A percentile compares a stretch with the other conserved stretches of the same genome.
Conservation (phyloP, 2,113 vertebrate genomes). For the Ranitomeya variabilis region DNA sequence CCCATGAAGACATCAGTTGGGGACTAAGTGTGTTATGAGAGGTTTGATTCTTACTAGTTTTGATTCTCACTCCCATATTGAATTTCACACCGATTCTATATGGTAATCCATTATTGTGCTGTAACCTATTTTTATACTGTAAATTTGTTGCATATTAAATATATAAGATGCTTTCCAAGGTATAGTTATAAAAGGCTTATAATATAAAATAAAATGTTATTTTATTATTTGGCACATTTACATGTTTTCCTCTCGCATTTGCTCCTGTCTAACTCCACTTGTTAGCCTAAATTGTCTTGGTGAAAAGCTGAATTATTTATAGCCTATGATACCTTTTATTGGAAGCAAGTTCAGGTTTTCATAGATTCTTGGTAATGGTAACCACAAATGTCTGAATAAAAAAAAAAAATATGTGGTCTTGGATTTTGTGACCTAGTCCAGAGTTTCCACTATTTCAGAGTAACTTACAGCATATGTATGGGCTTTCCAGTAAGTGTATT, state of each 20-base stretch:
- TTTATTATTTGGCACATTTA: slow-evolving; percentile 54
- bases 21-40: not conserved
- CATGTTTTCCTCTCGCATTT: slow-evolving; percentile 28
- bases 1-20: not conserved
- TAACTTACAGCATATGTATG: slow-evolving; percentile 32
- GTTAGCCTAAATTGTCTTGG: slow-evolving; percentile 47
- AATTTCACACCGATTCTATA: slow-evolving; percentile 57
- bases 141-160: slow-evolving; percentile 10
- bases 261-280: slow-evolving; percentile 37
- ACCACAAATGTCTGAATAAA: slow-evolving; percentile 43
- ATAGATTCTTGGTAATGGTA: slow-evolving; percentile 41
- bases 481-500: not conserved
- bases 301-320: slow-evolving; percentile 47
- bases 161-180: slow-evolving; percentile 36
- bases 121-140: slow-evolving; percentile 7
- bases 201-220: slow-evolving; percentile 46
- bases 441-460: slow-evolving; percentile 20
- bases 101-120: not conserved
- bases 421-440: not conserved
- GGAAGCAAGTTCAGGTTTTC: slow-evolving; percentile 39
- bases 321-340: slow-evolving; percentile 46
- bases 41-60: not conserved
- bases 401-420: slow-evolving; percentile 53
- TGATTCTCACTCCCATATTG: not conserved
- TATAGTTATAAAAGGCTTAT: slow-evolving; percentile 37